These are phyloP conservation scores for Rhizoglyphus robini DNA, from an alignment of 1,140 invertebrate genomes.

Conservation along the genomic window DNA sequence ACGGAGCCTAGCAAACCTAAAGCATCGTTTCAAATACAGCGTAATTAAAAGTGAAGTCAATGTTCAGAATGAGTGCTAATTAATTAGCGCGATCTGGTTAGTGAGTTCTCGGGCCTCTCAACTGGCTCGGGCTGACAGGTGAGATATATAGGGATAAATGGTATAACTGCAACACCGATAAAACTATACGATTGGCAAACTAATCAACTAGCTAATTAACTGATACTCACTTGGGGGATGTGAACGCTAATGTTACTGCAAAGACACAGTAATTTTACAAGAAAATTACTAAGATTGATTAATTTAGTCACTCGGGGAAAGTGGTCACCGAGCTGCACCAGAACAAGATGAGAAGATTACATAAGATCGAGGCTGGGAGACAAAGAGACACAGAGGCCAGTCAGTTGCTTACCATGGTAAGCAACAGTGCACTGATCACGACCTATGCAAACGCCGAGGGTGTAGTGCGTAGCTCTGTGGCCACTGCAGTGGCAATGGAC, in stretches of 20 bases:
- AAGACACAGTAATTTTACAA: not conserved
- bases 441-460: not conserved
- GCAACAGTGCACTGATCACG: not conserved
- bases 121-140: slow-evolving; percentile 6
- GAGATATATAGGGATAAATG: slow-evolving; percentile 11
- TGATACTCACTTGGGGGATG: too few species aligned
- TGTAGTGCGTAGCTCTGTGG: too few species aligned
- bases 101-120: not conserved
- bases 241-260: slow-evolving; percentile 3
- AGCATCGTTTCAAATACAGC: slow-evolving; percentile 10
- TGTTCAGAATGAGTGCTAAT: slow-evolving; percentile 3
- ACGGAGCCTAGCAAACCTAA: not conserved
- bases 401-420: not conserved
- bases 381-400: not conserved
- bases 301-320: slow-evolving; percentile 5
- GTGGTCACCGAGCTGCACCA: not conserved
- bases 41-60: not conserved
- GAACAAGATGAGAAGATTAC: slow-evolving; percentile 1
- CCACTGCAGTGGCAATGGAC: too few species aligned
- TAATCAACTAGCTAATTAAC: slow-evolving; percentile 8
- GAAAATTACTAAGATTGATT: slow-evolving; percentile 12
- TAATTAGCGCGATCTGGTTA: not conserved
- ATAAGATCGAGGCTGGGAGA: not conserved
- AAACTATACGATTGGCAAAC: not conserved
- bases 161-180: not conserved